Evolutionary conservation across 1,140 invertebrate genomes (phyloP).

Genomic region (Heliothis virescens): DNA sequence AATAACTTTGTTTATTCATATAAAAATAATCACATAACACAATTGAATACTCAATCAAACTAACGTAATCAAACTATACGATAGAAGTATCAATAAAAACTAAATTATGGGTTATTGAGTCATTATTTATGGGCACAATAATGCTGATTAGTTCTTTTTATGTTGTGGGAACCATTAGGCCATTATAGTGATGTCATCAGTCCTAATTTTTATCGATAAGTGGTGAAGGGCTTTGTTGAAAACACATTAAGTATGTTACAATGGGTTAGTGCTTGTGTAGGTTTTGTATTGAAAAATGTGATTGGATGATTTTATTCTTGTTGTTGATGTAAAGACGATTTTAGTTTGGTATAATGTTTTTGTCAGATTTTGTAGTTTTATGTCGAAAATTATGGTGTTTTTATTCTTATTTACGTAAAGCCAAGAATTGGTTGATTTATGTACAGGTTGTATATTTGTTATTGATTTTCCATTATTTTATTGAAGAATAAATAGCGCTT

Average conservation of each 20-base stretch:
- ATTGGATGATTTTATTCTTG: neutral
- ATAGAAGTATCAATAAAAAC: slow-evolving; percentile 1
- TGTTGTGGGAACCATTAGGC: slow-evolving; percentile 3
- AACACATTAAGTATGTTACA: neutral
- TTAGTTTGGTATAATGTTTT: no score
- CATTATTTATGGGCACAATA: slow-evolving; percentile 9
- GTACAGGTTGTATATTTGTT: no score
- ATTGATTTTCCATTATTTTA: no score
- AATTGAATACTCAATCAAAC: slow-evolving; percentile 3
- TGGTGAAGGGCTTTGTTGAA: neutral
- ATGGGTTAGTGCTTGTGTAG: neutral
- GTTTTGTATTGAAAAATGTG: neutral
- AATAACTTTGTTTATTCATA: no score
- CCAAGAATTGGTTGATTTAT: no score
- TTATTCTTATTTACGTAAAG: no score
- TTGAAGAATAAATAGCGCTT: no score
- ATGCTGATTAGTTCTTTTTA: neutral
- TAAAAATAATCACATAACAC: no score
- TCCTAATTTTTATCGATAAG: neutral
- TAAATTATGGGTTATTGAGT: slow-evolving; percentile 1
- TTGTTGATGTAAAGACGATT: no score
- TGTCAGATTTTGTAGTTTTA: no score
- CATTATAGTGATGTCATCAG: neutral
- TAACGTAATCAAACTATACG: neutral
- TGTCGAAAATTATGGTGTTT: no score